Evolutionary conservation across 2,113 vertebrate genomes (phyloP).

Genomic region (Pteronura brasiliensis): DNA sequence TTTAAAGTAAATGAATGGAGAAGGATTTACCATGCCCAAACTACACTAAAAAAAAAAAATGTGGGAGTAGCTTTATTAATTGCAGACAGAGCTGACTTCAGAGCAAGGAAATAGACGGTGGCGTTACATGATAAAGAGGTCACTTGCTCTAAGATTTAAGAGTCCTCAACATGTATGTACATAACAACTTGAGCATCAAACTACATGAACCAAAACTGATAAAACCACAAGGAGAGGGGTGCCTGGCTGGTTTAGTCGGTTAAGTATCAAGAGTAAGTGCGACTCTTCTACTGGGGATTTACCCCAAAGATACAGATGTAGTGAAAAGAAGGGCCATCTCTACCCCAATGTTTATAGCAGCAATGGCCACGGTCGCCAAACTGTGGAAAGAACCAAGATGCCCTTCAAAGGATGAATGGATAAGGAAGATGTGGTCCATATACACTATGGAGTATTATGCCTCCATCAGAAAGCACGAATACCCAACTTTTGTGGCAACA

Average conservation of each 20-base stretch:
- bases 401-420: too few relatives aligned
- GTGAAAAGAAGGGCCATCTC: too few relatives aligned
- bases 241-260: neutral
- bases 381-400: too few relatives aligned
- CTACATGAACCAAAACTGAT: neutral
- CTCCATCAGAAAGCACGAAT: too few relatives aligned
- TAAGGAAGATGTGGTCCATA: too few relatives aligned
- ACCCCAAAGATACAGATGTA: too few relatives aligned
- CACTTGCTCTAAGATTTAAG: neutral
- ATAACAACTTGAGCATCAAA: neutral
- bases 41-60: neutral
- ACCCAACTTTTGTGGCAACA: too few relatives aligned
- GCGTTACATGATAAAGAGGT: neutral
- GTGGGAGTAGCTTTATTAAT: neutral
- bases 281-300: too few relatives aligned
- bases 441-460: too few relatives aligned
- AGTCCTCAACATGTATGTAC: neutral
- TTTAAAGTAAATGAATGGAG: neutral
- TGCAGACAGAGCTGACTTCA: neutral
- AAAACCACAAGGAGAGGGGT: neutral
- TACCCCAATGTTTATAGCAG: too few relatives aligned
- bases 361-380: too few relatives aligned
- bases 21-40: neutral
- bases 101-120: neutral
- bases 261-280: neutral